Evolutionary conservation across 2,113 vertebrate species (phyloP), one percentile per base, ranked within the genome.

Genomic region (Silurus meridionalis): DNA sequence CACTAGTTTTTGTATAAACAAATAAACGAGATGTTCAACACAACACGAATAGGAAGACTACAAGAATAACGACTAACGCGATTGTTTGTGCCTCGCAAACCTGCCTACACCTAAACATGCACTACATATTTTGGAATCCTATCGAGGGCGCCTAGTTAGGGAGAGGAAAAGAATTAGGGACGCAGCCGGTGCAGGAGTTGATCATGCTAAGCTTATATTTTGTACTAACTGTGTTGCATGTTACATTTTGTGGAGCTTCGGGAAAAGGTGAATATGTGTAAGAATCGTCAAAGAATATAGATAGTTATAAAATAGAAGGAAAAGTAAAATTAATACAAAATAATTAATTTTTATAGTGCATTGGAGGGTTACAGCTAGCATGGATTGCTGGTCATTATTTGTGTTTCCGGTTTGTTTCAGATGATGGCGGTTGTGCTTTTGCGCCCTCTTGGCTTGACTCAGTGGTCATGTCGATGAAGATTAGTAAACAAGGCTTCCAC

Each of bases 401-500:
- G 72, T 15, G 21, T 63, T 94, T 0, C 17, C 8, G 28, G 53
- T 1, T 5, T 11, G 55, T 61, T 61, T 83, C 9, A 93, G 92
- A 88, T 66, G 89, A 84, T 48, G 80, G 88, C 28, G 50, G 66
- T 2, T 93, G 93, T 85, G 90, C 15, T 64, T 85, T 89, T 4
- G 67, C 91, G 10, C 80, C 77, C 37, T 74, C 90, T 53, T 88
- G 88, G 80, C 74, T 94, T 74, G 83, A 92, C 17, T 91, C 93
- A 13, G 84, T 93, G 55, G 66, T 66, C 4, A 67, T 96, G 83
- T 92, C 91, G 21, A 61, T 94, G 82, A 90, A 92, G 57, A 79
- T 95, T 6, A 78, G 7, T 61, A 95, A 94, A 89, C 89, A 89
- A 1, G 95, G 95, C 17, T 95, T 95, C 77, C 95, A 96, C 89